A percentile compares a stretch with the other conserved stretches of the same genome.
phyloP scores from a whole-genome alignment of 2,888 invertebrate species.

The Aromia moschata region DNA sequence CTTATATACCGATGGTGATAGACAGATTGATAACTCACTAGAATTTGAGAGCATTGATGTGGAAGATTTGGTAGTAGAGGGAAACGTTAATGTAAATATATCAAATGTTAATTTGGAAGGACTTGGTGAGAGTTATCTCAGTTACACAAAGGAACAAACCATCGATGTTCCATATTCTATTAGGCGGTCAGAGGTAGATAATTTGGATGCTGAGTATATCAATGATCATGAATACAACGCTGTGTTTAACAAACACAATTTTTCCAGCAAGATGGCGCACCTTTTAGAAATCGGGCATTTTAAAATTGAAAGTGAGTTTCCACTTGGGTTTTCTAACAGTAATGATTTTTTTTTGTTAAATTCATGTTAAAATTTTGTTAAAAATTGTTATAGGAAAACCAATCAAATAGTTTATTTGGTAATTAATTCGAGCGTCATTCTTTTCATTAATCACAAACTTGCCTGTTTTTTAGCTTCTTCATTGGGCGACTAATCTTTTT shows the following conservation, averaged over 20 bases:
- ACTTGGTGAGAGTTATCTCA: constrained; percentile 54
- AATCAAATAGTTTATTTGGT: no score
- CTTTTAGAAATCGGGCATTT: constrained; percentile 60
- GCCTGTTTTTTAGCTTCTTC: not conserved
- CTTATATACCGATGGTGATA: constrained; percentile 38
- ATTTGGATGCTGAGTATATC: constrained; percentile 48
- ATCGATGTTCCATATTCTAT: constrained; percentile 57
- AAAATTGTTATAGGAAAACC: no score
- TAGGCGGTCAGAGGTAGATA: constrained; percentile 52
- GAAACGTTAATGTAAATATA: constrained; percentile 56
- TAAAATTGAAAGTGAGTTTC: constrained; percentile 56
- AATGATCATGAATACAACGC: constrained; percentile 58
- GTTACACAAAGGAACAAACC: constrained; percentile 54
- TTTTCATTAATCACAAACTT: constrained; percentile 4
- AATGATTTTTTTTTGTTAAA: no score
- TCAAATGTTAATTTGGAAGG: constrained; percentile 57
- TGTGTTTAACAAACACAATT: constrained; percentile 42
- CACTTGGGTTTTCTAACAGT: no score
- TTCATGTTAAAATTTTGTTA: no score
- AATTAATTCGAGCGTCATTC: not conserved
- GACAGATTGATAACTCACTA: constrained; percentile 27
- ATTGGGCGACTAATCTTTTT: no score
- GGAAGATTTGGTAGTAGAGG: constrained; percentile 31
- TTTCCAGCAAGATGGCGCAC: constrained; percentile 51
- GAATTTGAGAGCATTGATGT: constrained; percentile 31